Evolutionary conservation across 2,113 vertebrate species (phyloP), one percentile per base, ranked within the genome.

Genomic region (Cryptotis parvus): DNA sequence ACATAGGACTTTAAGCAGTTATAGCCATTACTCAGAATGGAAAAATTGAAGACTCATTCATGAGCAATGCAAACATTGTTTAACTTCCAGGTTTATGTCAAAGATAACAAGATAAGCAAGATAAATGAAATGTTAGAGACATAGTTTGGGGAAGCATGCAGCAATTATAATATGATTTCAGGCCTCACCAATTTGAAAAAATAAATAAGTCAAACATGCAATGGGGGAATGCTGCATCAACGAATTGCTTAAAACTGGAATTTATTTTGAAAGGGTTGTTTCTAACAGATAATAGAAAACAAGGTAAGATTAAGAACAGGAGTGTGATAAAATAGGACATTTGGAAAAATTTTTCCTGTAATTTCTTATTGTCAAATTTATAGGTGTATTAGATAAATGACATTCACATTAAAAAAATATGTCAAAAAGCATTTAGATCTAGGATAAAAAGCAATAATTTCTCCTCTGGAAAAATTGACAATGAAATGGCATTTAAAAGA

Each of bases 381-480:
- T 27, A 43, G n/a, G 29, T 55, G 65, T 86, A 63, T 45, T 86
- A 86, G n/a, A 74, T 86, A 95, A 89, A 76, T 80, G 24, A 26
- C 8, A 20, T 83, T 91, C 89, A 86, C 41, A 86, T 96, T 92
- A 74, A 92, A 94, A n/a, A 45, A 93, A 89, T 78, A 35, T 65
- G 63, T 92, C 75, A 93, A 95, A 88, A 88, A 31, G 10, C 61
- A 77, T 92, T 31, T n/a, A 86, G 35, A 3, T 18, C 29, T 61
- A 75, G 5, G 18, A 93, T 37, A 78, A 76, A 26, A 90, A 94
- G 86, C 16, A 89, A 18, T 91, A 65, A 87, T 77, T 93, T 92
- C 43, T 63, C 4, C 24, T 43, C 29, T 68, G 12, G 27, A 6
- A 69, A 63, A 91, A 89, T 58, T 91, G 73, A 91, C 37, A 88